A percentile compares a stretch with the other conserved stretches of the same genome.
Conservation (phyloP, 1,140 invertebrate species). For the Drosophila aff. region DNA sequence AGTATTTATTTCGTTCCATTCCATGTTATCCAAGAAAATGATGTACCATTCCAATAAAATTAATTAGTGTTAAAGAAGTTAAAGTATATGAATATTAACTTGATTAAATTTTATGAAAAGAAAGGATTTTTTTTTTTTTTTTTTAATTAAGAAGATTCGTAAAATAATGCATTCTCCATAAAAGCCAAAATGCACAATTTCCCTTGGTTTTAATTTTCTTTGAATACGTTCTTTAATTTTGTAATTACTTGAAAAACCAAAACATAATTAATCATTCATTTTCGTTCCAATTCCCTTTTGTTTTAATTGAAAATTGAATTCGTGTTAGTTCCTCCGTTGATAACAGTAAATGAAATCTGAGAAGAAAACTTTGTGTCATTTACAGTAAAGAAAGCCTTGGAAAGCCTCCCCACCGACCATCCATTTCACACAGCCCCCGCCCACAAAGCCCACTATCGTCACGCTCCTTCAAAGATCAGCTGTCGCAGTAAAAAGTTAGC, state of each 20-base stretch:
- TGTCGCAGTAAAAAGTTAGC: slow-evolving; percentile 26
- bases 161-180: no score
- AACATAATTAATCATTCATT: neutral
- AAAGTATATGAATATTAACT: no score
- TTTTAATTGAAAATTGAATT: neutral
- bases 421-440: neutral
- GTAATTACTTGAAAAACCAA: neutral
- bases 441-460: no score
- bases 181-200: no score
- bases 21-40: neutral
- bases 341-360: neutral
- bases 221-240: neutral
- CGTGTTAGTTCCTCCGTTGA: no score
- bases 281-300: neutral
- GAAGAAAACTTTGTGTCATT: neutral
- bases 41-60: neutral
- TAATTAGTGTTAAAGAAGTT: no score
- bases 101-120: no score
- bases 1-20: neutral
- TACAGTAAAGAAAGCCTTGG: neutral
- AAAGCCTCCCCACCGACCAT: no score
- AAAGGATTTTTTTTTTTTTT: no score
- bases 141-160: neutral
- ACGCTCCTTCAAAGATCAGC: slow-evolving; percentile 19
- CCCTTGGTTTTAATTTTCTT: neutral